Evolutionary conservation across 2,797 vertebrate species (phyloP).

Genomic region (Valencia hispanica): DNA sequence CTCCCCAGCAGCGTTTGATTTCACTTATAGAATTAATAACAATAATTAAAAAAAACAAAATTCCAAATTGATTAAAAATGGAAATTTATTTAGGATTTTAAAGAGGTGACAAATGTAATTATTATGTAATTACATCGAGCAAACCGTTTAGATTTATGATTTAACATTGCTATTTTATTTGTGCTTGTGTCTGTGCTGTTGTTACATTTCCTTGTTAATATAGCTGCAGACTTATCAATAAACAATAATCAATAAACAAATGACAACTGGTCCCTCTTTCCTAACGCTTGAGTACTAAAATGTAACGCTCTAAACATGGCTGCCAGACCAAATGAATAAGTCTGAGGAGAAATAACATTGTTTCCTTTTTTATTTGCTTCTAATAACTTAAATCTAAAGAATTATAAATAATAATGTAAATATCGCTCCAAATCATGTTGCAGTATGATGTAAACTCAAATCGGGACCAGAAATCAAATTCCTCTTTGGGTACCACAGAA

Average conservation of each 20-base stretch:
- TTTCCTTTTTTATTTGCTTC: not conserved
- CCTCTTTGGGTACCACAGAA: not conserved
- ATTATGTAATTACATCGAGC: not conserved
- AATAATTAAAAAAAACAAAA: no score
- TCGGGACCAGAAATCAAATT: not conserved
- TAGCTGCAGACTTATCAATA: not conserved
- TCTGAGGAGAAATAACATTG: not conserved
- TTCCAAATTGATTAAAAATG: not conserved
- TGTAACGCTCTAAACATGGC: not conserved
- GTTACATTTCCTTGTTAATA: not conserved
- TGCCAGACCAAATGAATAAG: not conserved
- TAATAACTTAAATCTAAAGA: no score
- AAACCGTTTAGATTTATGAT: not conserved
- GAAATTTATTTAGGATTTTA: not conserved
- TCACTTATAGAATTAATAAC: not conserved
- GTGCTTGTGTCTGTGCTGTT: not conserved
- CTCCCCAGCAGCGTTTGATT: not conserved
- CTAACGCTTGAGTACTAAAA: not conserved
- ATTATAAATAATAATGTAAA: not conserved
- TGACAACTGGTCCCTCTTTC: not conserved
- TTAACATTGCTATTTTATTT: not conserved
- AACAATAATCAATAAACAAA: not conserved
- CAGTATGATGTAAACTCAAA: not conserved
- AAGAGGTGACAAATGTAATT: not conserved
- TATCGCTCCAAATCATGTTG: not conserved